Conservation (phyloP, 2,888 invertebrate species). For the Ectemnius lituratus region DNA sequence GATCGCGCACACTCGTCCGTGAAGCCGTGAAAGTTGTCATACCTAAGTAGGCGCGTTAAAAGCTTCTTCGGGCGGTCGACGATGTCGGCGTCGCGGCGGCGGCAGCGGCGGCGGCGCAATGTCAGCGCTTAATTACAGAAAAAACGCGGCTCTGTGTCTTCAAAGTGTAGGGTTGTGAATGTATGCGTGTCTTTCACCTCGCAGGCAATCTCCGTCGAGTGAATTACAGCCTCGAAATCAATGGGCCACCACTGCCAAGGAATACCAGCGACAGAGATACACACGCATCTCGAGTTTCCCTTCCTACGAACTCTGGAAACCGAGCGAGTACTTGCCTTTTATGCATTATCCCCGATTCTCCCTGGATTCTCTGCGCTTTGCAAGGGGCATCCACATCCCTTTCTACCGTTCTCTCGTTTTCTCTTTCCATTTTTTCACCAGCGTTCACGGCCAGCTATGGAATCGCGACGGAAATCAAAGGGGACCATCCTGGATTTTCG, state of each 20-base stretch:
- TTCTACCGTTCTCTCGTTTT: constrained; percentile 27
- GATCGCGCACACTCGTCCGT: neutral
- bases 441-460: constrained; percentile 15
- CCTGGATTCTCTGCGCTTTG: constrained; percentile 10
- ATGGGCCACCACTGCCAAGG: neutral
- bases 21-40: neutral
- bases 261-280: too few relatives aligned
- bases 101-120: neutral
- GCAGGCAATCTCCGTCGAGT: neutral
- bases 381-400: constrained; percentile 36
- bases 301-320: neutral
- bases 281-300: neutral
- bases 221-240: constrained; percentile 11
- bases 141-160: neutral
- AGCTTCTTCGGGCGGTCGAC: neutral
- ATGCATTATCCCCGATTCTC: constrained; percentile 15
- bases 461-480: constrained; percentile 12
- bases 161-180: neutral
- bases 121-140: constrained; percentile 2
- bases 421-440: constrained; percentile 17
- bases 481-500: constrained; percentile 27
- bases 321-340: constrained; percentile 11
- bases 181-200: neutral
- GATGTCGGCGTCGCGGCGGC: too few relatives aligned
- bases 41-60: neutral